Evolutionary conservation across 2,888 invertebrate genomes (phyloP), one percentile per base, ranked within the genome.

Genomic region (Drosophila flavopinicola): DNA sequence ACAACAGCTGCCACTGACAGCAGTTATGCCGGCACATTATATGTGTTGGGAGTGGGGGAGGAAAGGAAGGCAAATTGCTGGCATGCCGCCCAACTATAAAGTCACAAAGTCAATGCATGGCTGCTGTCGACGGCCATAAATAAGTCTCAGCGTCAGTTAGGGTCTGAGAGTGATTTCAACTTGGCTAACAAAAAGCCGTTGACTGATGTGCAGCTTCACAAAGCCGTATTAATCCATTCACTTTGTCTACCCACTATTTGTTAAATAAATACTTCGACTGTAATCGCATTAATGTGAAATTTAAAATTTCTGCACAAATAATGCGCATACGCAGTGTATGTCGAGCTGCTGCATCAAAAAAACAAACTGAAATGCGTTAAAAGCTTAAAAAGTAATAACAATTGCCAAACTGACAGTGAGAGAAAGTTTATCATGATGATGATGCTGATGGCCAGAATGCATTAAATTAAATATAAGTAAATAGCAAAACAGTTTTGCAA

Each of bases 61-160:
- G 6, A 13, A 42, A 15, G 27, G 15, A n/a, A 30, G 9, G 9
- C n/a, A 52, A 35, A 11, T 27, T n/a, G 56, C 35, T 71, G 65
- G 61, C 75, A 66, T 53, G 30, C 49, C 60, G 42, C 72, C 66
- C 66, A 66, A 61, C 51, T 57, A 42, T 45, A 69, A 61, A 56
- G 71, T 65, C 74, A 66, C 73, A 66, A 63, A 86, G 82, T 85
- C 87, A 72, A 86, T 85, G 72, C 77, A 79, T 75, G 58, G 67
- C 67, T 75, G 83, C 75, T 73, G 83, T 27, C 63, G 85, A 83
- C 76, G 74, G 67, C 70, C 83, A 83, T 87, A 83, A 83, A 83
- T 87, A 87, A 78, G 83, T 66, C 66, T 47, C 39, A 54, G 54
- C 44, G 65, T 41, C 60, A 44, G 45, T 13, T 44, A 39, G 51